These are phyloP conservation scores for Capreolus pygargus DNA, from an alignment of 2,113 vertebrate genomes.

Conservation along the genomic window DNA sequence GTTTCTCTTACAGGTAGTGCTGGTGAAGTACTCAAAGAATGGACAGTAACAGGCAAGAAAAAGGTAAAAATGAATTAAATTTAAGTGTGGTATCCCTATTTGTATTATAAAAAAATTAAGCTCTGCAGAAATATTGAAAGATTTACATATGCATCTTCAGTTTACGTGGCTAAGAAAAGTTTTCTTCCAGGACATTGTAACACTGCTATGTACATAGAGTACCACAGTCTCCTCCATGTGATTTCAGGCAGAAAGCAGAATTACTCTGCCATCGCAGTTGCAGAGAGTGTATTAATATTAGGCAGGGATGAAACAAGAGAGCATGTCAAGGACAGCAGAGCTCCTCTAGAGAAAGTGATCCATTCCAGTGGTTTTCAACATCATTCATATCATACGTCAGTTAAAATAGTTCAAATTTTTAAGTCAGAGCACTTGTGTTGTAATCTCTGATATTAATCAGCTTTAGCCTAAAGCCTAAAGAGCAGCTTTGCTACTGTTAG, in stretches of 20 bases:
- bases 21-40: conserved; percentile 94
- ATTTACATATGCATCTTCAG: background rate
- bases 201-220: background rate
- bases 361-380: background rate
- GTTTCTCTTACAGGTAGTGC: conserved; percentile 86
- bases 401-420: conserved; percentile 22
- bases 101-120: background rate
- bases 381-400: background rate
- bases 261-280: background rate
- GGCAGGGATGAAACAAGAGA: background rate
- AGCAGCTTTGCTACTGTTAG: background rate
- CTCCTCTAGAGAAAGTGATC: background rate
- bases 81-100: conserved; percentile 1
- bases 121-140: conserved; percentile 11
- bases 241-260: background rate
- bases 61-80: conserved; percentile 84
- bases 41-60: conserved; percentile 96
- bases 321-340: background rate
- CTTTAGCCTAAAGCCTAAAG: background rate
- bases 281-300: background rate
- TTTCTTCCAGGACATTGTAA: background rate
- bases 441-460: background rate
- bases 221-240: background rate
- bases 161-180: background rate
- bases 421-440: background rate